Evolutionary conservation across 1,140 invertebrate genomes (phyloP), one percentile per base, ranked within the genome.

Genomic region (Apis florea): DNA sequence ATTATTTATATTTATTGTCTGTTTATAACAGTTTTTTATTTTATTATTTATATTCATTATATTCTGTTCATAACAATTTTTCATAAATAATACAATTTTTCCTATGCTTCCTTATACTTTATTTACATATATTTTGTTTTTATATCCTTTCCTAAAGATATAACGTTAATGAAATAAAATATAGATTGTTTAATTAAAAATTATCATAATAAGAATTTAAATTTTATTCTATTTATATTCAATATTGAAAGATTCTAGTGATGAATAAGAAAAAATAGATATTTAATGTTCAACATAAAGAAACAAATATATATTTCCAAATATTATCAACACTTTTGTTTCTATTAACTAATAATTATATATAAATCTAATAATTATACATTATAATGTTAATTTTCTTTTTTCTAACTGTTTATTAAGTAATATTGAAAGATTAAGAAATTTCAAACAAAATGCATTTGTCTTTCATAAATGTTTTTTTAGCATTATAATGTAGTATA

Each of bases 71-170:
- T 72, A 72, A 71, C 68, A 79, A 26, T 47, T 47, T 63, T 72
- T 64, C 70, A 58, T 67, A 80, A 80, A 67, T 58, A 61, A n/a
- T 80, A 49, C 47, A 75, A 49, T 61, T 79, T 72, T 72, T 73
- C 3, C 59, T 64, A 73, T 26, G 2, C n/a, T n/a, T 64, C 17
- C n/a, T 71, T 49, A n/a, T 24, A 64, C 15, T 56, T 64, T 24
- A 73, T 17, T 79, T 64, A 73, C 49, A 9, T 63, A 71, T 79
- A 66, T 64, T 26, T 31, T 64, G 5, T 79, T 72, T 79, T 72
- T 21, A 79, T 71, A 71, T 70, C 78, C 69, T 71, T 71, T 72
- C 68, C 68, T 79, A 19, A 73, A 56, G 0, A 51, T 53, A 63
- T 2, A 61, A 6, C 6, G 5, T 51, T 47, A 47, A 11, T 31